Evolutionary conservation across 2,113 vertebrate species (phyloP).

Genomic region (Brachyhypopomus gauderio): DNA sequence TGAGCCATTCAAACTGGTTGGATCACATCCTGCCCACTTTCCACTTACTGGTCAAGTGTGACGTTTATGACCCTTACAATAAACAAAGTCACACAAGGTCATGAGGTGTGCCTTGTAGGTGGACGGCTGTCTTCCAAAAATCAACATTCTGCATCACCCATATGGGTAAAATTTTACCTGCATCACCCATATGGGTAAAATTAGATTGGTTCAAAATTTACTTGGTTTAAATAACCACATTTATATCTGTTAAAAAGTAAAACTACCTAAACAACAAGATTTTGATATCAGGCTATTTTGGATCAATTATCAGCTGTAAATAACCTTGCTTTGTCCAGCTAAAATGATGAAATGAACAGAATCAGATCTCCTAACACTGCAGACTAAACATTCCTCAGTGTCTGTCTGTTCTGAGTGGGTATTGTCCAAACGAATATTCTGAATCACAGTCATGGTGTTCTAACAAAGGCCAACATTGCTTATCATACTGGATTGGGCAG

Average conservation of each 20-base stretch:
- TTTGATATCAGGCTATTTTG: too few relatives aligned
- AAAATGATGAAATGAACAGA: not conserved
- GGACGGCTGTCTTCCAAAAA: conserved; percentile 32
- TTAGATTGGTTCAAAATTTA: not conserved
- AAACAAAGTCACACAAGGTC: conserved; percentile 46
- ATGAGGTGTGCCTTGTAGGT: conserved; percentile 34
- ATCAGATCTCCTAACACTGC: not conserved
- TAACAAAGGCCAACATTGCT: not conserved
- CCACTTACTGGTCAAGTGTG: conserved; percentile 40
- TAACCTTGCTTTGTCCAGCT: not conserved
- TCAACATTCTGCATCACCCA: conserved; percentile 3
- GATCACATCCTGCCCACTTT: conserved; percentile 49
- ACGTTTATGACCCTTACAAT: conserved; percentile 7
- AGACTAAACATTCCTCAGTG: not conserved
- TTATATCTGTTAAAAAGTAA: too few relatives aligned
- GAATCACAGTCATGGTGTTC: conserved; percentile 16
- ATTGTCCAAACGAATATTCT: conserved; percentile 4
- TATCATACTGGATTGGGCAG: not conserved
- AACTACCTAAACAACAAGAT: too few relatives aligned
- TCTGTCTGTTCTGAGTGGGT: not conserved
- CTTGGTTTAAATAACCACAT: too few relatives aligned
- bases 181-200: not conserved
- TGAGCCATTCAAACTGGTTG: conserved; percentile 52
- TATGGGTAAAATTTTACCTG: not conserved
- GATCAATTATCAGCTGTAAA: not conserved